Conservation (phyloP, 2,888 invertebrate species). For the Pilophorus perplexus region DNA sequence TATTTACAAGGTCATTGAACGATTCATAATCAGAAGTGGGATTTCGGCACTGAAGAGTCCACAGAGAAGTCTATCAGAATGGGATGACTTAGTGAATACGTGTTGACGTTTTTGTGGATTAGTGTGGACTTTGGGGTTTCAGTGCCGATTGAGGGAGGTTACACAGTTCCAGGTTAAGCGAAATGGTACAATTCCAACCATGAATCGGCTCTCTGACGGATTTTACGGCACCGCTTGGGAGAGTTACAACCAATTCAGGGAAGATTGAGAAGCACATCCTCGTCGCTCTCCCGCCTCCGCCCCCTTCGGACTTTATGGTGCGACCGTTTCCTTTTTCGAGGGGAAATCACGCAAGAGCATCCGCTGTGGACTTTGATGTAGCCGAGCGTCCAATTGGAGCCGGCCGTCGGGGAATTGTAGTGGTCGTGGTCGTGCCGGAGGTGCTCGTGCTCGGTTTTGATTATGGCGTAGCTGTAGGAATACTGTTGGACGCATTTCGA, state of each 20-base stretch:
- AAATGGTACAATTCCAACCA: no score
- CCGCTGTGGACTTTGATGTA: conserved; percentile 80
- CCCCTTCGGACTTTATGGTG: conserved; percentile 7
- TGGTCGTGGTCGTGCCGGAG: conserved; percentile 44
- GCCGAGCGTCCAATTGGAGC: conserved; percentile 67
- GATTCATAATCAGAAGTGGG: no score
- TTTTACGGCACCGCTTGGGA: not conserved
- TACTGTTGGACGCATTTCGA: conserved; percentile 81
- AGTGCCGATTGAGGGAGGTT: no score
- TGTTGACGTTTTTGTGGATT: no score
- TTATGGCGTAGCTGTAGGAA: conserved; percentile 79
- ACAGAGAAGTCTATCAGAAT: no score
- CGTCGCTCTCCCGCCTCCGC: conserved; percentile 1
- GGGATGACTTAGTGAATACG: no score
- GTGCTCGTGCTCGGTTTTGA: conserved; percentile 56
- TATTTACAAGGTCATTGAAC: no score
- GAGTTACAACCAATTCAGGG: not conserved
- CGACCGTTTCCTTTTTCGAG: conserved; percentile 56
- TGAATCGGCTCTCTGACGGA: not conserved
- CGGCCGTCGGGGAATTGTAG: conserved; percentile 46
- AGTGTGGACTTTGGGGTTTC: no score
- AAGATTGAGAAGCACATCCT: not conserved
- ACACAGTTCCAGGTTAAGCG: no score
- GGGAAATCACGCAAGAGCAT: conserved; percentile 75
- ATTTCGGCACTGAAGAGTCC: no score